These are phyloP conservation scores for Amphipyra berbera DNA, from an alignment of 2,888 invertebrate genomes.

Conservation along the genomic window DNA sequence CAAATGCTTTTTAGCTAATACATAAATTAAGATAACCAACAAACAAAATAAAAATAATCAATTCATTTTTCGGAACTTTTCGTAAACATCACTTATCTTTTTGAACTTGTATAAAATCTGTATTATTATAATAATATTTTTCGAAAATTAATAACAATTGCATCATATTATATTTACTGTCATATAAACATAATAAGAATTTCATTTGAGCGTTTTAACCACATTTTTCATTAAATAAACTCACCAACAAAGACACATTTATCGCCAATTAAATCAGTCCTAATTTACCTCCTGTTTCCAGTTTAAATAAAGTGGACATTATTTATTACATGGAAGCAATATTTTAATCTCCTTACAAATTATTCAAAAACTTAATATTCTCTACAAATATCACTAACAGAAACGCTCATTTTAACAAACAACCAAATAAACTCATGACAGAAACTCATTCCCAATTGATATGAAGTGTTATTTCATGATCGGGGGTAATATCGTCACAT, in stretches of 20 bases:
- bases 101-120: slow-evolving; percentile 31
- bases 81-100: slow-evolving; percentile 23
- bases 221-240: slow-evolving; percentile 6
- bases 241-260: neutral
- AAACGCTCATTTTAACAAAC: slow-evolving; percentile 1
- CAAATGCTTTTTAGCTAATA: slow-evolving; percentile 40
- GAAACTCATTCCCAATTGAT: slow-evolving; percentile 38
- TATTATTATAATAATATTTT: slow-evolving; percentile 6
- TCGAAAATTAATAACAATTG: slow-evolving; percentile 9
- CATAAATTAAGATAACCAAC: slow-evolving; percentile 3
- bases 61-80: slow-evolving; percentile 16
- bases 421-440: slow-evolving; percentile 39
- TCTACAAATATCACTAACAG: slow-evolving; percentile 11
- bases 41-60: slow-evolving; percentile 4
- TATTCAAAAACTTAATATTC: slow-evolving; percentile 2
- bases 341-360: slow-evolving; percentile 2
- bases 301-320: slow-evolving; percentile 5
- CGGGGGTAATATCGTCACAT: too few species aligned
- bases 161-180: slow-evolving; percentile 31
- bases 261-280: neutral
- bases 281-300: neutral
- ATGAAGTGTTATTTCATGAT: slow-evolving; percentile 25
- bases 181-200: slow-evolving; percentile 27
- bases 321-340: neutral
- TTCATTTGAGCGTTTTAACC: slow-evolving; percentile 34